These are phyloP conservation scores for Sicus ferrugineus DNA, from an alignment of 2,888 invertebrate genomes.

Conservation along the genomic window DNA sequence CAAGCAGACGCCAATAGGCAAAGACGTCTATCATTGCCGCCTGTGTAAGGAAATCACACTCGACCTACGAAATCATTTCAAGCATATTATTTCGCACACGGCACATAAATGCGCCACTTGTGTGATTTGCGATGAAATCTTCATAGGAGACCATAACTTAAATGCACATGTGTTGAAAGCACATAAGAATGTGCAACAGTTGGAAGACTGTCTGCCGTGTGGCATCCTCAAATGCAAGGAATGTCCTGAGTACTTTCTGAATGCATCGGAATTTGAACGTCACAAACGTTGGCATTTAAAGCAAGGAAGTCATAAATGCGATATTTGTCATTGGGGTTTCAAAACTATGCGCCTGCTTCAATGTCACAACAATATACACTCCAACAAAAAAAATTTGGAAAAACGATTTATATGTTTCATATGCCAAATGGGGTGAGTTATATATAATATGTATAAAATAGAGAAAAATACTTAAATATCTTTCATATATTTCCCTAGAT, in stretches of 20 bases:
- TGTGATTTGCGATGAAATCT: conserved; percentile 8
- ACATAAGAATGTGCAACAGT: conserved; percentile 31
- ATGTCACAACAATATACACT: conserved; percentile 33
- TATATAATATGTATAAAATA: neutral
- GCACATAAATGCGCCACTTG: conserved; percentile 1
- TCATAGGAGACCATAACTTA: conserved; percentile 15
- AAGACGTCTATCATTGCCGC: conserved; percentile 40
- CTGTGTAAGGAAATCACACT: conserved; percentile 39
- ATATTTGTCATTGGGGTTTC: conserved; percentile 29
- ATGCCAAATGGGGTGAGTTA: conserved; percentile 35
- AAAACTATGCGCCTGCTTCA: conserved; percentile 5
- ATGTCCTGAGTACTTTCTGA: conserved; percentile 29
- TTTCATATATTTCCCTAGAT: conserved; percentile 27
- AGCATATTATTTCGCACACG: conserved; percentile 39
- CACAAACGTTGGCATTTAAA: conserved; percentile 33
- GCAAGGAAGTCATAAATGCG: conserved; percentile 33
- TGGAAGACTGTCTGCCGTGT: conserved; percentile 32
- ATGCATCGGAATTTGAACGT: conserved; percentile 23
- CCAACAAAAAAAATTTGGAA: neutral
- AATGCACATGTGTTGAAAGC: conserved; percentile 38
- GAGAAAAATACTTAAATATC: too few relatives aligned
- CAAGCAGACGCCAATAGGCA: conserved; percentile 21
- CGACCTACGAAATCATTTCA: conserved; percentile 35
- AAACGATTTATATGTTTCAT: conserved; percentile 31
- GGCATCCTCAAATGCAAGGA: conserved; percentile 29